Evolutionary conservation across 64 coral and sea anemone species (phyloP), one percentile per base, ranked within the genome.

Genomic region (Actinia equina): DNA sequence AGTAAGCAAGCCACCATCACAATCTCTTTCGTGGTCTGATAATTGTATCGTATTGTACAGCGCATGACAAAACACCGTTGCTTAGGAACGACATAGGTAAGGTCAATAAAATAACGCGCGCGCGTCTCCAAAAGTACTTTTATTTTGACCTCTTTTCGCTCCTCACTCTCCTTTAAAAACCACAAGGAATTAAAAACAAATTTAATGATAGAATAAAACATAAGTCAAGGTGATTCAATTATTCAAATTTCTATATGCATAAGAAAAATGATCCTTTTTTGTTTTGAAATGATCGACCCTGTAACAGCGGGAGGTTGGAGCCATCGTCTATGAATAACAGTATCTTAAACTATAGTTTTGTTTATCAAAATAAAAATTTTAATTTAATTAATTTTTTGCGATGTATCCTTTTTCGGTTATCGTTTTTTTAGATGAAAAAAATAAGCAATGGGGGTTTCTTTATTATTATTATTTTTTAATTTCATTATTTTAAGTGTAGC

Each of bases 21-120:
- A 1, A 74, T 4, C 69, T 27, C 26, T 25, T 41, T 37, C 25
- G 4, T 65, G 1, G 5, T 65, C 69, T 41, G 65, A 20, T 63
- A 20, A 27, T 27, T 74, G 23, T 74, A 25, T 25, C 3, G 4
- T 69, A 69, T 25, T 5, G 19, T 17, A 84, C 44, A 18, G 83
- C 83, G 83, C 83, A 85, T 85, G 83, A 58, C 83, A 58, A 85
- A 57, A 85, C 83, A 85, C 37, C 30, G 83, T 85, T 85, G 83
- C 83, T 53, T 85, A 85, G 83, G 59, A 63, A 85, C 83, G 9
- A 10, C 30, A 52, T 7, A 42, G 79, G 53, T 13, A 82, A 49
- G 11, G 80, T 57, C 80, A 26, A 82, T 22, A 52, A 23, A 23
- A 19, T 41, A 13, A 41, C 27, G 25, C 69, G 27, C 69, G 69